phyloP scores from a whole-genome alignment of 2,888 invertebrate species.

The Drosophila macrothrix region DNA sequence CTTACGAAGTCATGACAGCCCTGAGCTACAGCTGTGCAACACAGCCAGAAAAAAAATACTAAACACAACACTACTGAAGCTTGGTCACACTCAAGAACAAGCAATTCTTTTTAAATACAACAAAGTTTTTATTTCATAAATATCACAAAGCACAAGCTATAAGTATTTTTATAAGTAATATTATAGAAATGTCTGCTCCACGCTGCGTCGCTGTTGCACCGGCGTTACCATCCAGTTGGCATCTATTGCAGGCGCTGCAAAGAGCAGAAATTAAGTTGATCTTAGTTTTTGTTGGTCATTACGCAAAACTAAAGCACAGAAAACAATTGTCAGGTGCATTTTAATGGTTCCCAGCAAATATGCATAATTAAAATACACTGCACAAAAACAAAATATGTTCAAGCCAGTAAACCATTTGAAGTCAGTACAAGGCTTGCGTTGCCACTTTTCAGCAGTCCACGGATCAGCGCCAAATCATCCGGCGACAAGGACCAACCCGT shows the following conservation, averaged over 20 bases:
- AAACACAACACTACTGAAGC: neutral
- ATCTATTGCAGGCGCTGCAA: slow-evolving; percentile 72
- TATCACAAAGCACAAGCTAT: slow-evolving; percentile 63
- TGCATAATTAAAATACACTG: slow-evolving; percentile 33
- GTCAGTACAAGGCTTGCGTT: slow-evolving; percentile 89
- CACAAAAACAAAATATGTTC: slow-evolving; percentile 49
- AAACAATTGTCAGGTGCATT: slow-evolving; percentile 28
- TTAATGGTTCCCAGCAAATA: slow-evolving; percentile 8
- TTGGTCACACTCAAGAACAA: slow-evolving; percentile 37
- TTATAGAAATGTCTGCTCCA: slow-evolving; percentile 39
- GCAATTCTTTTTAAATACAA: slow-evolving; percentile 22
- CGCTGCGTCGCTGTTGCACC: neutral
- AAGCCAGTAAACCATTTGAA: slow-evolving; percentile 86
- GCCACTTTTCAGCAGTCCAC: slow-evolving; percentile 88
- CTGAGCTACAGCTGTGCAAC: slow-evolving; percentile 53
- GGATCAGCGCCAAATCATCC: slow-evolving; percentile 89
- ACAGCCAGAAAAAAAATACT: slow-evolving; percentile 30
- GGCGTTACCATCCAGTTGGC: slow-evolving; percentile 4
- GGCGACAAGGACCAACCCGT: slow-evolving; percentile 89
- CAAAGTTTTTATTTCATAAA: slow-evolving; percentile 56
- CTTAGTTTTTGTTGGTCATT: neutral
- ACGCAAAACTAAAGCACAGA: slow-evolving; percentile 1
- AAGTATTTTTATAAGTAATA: slow-evolving; percentile 15
- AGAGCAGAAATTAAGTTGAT: slow-evolving; percentile 24
- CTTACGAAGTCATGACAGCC: slow-evolving; percentile 39